phyloP scores from a whole-genome alignment of 30 jellyfish, hydroid and myxozoan genomes.

The Cassiopea andromeda region DNA sequence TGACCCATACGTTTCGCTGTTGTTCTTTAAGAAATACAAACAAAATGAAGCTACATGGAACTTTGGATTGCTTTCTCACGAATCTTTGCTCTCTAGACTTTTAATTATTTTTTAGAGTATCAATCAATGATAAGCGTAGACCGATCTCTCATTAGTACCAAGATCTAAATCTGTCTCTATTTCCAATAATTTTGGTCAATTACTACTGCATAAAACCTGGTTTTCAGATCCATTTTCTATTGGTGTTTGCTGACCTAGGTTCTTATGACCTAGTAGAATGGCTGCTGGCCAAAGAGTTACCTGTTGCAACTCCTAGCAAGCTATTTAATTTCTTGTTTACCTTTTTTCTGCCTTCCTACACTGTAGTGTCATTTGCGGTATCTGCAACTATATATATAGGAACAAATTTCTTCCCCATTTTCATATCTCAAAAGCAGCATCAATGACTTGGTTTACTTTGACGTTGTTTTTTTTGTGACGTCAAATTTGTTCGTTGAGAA shows the following conservation, averaged over 20 bases:
- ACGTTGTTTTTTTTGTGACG: constrained; percentile 2
- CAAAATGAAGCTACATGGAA: no score
- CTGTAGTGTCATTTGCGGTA: not conserved
- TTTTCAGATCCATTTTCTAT: not conserved
- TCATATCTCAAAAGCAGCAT: no score
- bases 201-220: not conserved
- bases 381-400: not conserved
- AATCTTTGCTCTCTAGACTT: no score
- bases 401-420: no score
- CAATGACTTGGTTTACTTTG: not conserved
- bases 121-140: no score
- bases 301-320: not conserved
- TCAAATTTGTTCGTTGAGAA: not conserved
- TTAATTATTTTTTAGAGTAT: no score
- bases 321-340: not conserved
- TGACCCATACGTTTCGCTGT: no score
- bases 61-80: no score
- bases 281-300: not conserved
- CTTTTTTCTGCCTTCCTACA: not conserved
- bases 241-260: constrained; percentile 21
- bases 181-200: no score
- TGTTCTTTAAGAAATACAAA: no score
- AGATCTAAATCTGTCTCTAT: no score
- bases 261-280: constrained; percentile 2
- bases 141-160: no score